phyloP scores from a whole-genome alignment of 2,113 vertebrate genomes.

The Puntigrus tetrazona region DNA sequence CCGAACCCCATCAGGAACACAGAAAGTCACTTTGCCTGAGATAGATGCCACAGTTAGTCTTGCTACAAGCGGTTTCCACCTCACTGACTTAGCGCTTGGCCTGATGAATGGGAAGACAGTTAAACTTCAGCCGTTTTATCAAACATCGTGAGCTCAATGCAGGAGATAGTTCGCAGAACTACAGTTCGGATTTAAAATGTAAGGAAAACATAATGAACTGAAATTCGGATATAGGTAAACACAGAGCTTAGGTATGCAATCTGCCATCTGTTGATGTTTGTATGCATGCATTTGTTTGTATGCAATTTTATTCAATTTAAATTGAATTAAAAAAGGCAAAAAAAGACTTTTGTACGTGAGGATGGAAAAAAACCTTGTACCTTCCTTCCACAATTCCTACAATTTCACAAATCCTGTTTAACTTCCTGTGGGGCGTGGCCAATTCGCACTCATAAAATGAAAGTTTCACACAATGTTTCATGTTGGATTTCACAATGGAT shows the following conservation, averaged over 20 bases:
- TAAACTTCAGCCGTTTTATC: background rate
- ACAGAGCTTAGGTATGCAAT: too few relatives aligned
- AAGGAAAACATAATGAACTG: background rate
- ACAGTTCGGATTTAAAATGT: background rate
- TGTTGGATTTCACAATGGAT: background rate
- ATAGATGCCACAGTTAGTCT: conserved; percentile 66
- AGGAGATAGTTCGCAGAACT: background rate
- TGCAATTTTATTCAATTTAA: background rate
- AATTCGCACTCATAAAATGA: background rate
- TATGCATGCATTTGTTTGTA: too few relatives aligned
- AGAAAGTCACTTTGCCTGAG: conserved; percentile 34
- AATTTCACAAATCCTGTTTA: background rate
- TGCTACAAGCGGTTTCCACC: conserved; percentile 67
- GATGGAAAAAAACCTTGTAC: too few relatives aligned
- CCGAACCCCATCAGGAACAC: conserved; percentile 61
- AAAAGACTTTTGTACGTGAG: too few relatives aligned
- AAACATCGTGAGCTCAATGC: background rate
- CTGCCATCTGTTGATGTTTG: too few relatives aligned
- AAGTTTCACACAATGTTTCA: too few relatives aligned
- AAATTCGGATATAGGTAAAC: too few relatives aligned
- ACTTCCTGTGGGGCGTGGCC: background rate
- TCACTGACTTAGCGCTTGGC: conserved; percentile 53
- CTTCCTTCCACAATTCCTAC: too few relatives aligned
- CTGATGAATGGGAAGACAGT: background rate
- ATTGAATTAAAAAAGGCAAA: background rate